Conservation (phyloP, 1,140 invertebrate genomes). For the Rhyacophila brunnea region DNA sequence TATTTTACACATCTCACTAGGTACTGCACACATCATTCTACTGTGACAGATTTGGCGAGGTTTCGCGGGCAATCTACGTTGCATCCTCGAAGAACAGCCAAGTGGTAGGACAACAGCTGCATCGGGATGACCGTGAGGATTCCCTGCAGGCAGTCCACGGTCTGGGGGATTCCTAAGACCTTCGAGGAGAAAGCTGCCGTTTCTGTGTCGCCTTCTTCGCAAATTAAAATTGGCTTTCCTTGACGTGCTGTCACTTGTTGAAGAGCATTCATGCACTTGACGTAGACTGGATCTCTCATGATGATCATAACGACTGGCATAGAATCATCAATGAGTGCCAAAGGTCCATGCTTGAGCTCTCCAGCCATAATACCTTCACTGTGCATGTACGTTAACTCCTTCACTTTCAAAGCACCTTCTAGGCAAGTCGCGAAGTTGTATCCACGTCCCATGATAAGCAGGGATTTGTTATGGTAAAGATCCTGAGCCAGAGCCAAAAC, state of each 20-base stretch:
- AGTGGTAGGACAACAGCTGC: constrained; percentile 68
- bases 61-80: constrained; percentile 74
- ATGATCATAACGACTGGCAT: constrained; percentile 74
- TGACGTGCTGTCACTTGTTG: constrained; percentile 58
- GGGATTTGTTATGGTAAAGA: constrained; percentile 63
- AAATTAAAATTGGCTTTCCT: constrained; percentile 67
- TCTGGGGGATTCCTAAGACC: constrained; percentile 52
- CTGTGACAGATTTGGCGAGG: constrained; percentile 74
- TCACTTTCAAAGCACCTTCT: constrained; percentile 74
- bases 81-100: constrained; percentile 64
- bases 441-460: constrained; percentile 71
- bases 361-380: constrained; percentile 74
- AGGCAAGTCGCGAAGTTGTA: constrained; percentile 75
- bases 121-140: constrained; percentile 67
- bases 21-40: no score
- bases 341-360: constrained; percentile 74
- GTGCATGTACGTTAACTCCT: constrained; percentile 78
- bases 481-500: constrained; percentile 61
- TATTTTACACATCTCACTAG: no score
- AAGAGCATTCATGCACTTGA: constrained; percentile 17
- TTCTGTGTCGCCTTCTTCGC: constrained; percentile 60
- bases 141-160: constrained; percentile 64
- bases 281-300: constrained; percentile 65
- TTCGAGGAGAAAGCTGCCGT: constrained; percentile 50
- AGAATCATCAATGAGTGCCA: constrained; percentile 69